Percentiles rank a stretch among this genome's conserved stretches.
phyloP scores from a whole-genome alignment of 1,140 invertebrate species.

The Vanessa tameamea region DNA sequence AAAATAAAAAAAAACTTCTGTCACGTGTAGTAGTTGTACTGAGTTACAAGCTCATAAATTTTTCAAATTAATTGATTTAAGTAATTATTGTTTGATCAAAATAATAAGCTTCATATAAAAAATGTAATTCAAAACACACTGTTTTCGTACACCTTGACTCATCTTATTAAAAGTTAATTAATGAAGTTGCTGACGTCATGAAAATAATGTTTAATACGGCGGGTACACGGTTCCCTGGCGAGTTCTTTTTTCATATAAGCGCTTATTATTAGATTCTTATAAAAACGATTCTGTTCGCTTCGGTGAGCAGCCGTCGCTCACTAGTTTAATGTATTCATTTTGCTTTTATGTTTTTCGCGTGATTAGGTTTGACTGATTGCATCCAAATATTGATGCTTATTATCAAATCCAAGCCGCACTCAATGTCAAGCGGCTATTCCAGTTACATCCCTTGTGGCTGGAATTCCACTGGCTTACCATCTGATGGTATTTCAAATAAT shows the following conservation, averaged over 20 bases:
- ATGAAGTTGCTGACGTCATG: slow-evolving; percentile 38
- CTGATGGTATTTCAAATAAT: too few species aligned
- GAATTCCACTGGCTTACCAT: too few species aligned
- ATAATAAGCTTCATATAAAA: neutral
- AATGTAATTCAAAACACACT: slow-evolving; percentile 2
- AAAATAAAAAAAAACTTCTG: too few species aligned
- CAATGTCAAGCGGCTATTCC: slow-evolving; percentile 19
- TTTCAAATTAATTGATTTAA: too few species aligned
- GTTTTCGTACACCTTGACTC: slow-evolving; percentile 27
- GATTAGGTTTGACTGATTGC: slow-evolving; percentile 80
- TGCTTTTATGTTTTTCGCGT: slow-evolving; percentile 78
- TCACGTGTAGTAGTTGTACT: too few species aligned
- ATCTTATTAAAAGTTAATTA: slow-evolving; percentile 39
- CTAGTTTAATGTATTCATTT: slow-evolving; percentile 77
- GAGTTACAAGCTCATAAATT: too few species aligned
- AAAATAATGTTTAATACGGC: slow-evolving; percentile 58
- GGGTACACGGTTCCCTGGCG: slow-evolving; percentile 52
- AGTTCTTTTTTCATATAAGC: slow-evolving; percentile 62
- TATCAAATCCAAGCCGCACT: slow-evolving; percentile 43
- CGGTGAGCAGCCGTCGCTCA: slow-evolving; percentile 58
- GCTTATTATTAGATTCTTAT: slow-evolving; percentile 63
- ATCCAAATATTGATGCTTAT: slow-evolving; percentile 78
- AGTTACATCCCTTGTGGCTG: neutral
- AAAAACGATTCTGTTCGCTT: slow-evolving; percentile 61
- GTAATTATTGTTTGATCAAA: too few species aligned